Conservation (phyloP, 2,113 vertebrate genomes). For the Brachyistius frenatus region DNA sequence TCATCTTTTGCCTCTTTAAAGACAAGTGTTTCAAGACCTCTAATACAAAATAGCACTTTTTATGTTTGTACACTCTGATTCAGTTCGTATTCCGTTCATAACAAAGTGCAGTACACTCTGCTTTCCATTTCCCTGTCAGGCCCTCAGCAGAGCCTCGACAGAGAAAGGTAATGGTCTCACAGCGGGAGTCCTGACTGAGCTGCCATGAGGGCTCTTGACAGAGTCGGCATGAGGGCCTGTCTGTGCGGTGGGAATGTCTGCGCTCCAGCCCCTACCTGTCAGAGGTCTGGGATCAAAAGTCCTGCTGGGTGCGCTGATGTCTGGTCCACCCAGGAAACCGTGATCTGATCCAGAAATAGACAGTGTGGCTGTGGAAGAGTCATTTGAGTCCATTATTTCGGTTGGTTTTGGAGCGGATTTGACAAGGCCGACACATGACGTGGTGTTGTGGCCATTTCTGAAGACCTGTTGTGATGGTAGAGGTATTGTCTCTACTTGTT, state of each 20-base stretch:
- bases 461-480: constrained; percentile 39
- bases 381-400: constrained; percentile 37
- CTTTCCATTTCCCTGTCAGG: constrained; percentile 63
- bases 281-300: constrained; percentile 53
- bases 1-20: constrained; percentile 15
- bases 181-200: constrained; percentile 66
- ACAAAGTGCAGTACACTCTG: constrained; percentile 44
- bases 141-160: constrained; percentile 82
- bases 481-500: constrained; percentile 32
- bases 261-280: constrained; percentile 51
- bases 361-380: constrained; percentile 21
- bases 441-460: constrained; percentile 13
- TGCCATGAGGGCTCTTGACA: constrained; percentile 64
- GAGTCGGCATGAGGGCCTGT: constrained; percentile 41
- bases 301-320: constrained; percentile 56
- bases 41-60: constrained; percentile 12
- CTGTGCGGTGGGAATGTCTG: constrained; percentile 37
- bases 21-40: constrained; percentile 23
- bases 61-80: constrained; percentile 26
- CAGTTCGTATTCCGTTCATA: constrained; percentile 23
- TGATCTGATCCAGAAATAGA: constrained; percentile 59
- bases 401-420: constrained; percentile 45
- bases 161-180: constrained; percentile 82
- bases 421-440: constrained; percentile 34
- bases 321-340: constrained; percentile 25